Evolutionary conservation across 2,113 vertebrate genomes (phyloP).

Genomic region (Solenodon paradoxus): DNA sequence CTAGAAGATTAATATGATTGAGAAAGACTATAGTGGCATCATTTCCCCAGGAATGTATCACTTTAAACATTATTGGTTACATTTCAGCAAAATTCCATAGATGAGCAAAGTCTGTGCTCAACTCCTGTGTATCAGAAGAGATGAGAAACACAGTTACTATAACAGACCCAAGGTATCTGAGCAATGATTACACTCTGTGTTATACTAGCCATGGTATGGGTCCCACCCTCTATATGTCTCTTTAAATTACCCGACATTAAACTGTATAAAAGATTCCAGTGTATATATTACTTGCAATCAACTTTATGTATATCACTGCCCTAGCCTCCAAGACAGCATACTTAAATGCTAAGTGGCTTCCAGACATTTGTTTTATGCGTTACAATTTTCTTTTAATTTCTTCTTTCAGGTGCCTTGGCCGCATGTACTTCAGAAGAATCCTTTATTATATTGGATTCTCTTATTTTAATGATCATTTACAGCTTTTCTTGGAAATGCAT

Average conservation of each 20-base stretch:
- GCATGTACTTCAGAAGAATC: background rate
- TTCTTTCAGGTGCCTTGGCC: background rate
- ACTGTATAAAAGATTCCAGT: background rate
- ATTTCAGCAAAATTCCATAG: background rate
- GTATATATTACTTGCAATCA: background rate
- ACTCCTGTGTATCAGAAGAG: background rate
- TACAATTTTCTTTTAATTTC: background rate
- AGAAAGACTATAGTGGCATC: background rate
- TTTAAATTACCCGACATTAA: background rate
- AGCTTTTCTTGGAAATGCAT: background rate
- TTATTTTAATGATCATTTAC: background rate
- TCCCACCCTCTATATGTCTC: background rate
- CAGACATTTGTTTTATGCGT: background rate
- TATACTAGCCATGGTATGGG: background rate
- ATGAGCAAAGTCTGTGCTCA: background rate
- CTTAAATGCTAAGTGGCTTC: background rate
- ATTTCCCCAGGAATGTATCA: background rate
- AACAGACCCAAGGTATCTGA: background rate
- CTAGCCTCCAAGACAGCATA: background rate
- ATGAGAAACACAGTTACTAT: background rate
- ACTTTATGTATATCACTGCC: background rate
- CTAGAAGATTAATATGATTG: background rate
- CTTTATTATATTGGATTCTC: background rate
- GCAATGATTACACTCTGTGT: background rate
- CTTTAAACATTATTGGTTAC: background rate